Percentiles rank a stretch among this genome's conserved stretches.
Evolutionary conservation across 2,797 vertebrate species (phyloP).

Genomic region (Telmatherina bonti): DNA sequence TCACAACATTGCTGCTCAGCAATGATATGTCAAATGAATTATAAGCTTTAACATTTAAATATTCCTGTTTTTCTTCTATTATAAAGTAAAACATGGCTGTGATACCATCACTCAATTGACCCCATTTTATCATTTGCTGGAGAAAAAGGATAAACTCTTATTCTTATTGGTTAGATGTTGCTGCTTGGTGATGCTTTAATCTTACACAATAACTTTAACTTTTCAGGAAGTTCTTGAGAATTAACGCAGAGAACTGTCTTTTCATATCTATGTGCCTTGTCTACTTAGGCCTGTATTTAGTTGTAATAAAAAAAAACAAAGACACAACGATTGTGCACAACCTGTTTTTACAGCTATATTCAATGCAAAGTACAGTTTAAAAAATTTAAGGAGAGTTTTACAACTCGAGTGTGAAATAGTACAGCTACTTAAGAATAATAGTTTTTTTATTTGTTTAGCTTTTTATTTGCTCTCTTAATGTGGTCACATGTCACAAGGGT

Average conservation of each 20-base stretch:
- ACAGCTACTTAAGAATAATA: constrained; percentile 47
- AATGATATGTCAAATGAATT: not conserved
- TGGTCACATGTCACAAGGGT: constrained; percentile 69
- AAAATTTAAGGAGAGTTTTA: constrained; percentile 2
- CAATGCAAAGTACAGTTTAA: constrained; percentile 3
- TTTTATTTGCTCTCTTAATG: constrained; percentile 73
- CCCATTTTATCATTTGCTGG: not conserved
- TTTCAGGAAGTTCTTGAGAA: not conserved
- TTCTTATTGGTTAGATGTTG: not conserved
- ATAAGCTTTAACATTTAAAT: not conserved
- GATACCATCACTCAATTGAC: not conserved
- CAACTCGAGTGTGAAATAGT: constrained; percentile 38
- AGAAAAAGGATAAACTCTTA: not conserved
- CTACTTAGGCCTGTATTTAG: not conserved
- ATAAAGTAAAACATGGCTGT: not conserved
- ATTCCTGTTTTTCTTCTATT: not conserved
- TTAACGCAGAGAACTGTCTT: not conserved
- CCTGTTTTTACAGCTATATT: constrained; percentile 1
- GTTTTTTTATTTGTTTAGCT: constrained; percentile 9
- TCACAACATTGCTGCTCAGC: not conserved
- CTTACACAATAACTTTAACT: not conserved
- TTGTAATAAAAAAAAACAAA: not conserved
- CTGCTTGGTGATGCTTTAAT: not conserved
- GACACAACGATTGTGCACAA: not conserved
- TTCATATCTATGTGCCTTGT: not conserved